Conservation (phyloP, 2,888 invertebrate species). For the Caenorhabditis sp. region DNA sequence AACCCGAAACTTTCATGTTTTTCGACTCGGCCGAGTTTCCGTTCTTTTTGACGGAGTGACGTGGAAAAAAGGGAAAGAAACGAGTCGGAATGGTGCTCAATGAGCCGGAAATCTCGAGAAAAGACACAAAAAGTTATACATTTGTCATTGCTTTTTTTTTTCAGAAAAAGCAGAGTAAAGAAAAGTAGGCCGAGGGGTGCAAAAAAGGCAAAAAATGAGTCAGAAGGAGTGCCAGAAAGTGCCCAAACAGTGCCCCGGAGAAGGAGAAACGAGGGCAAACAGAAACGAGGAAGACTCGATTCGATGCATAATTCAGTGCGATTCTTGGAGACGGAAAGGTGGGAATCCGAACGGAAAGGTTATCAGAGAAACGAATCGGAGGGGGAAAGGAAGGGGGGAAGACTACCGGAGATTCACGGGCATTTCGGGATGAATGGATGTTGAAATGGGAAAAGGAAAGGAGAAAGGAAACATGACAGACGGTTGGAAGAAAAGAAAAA, state of each 20-base stretch:
- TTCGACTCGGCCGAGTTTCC: no score
- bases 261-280: conserved; percentile 29
- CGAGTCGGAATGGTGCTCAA: conserved; percentile 34
- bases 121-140: no score
- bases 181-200: not conserved
- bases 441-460: conserved; percentile 10
- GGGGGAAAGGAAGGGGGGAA: no score
- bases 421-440: conserved; percentile 1
- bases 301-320: conserved; percentile 38
- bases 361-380: conserved; percentile 30
- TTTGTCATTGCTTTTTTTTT: no score
- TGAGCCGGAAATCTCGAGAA: conserved; percentile 24
- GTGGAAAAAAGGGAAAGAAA: conserved; percentile 21
- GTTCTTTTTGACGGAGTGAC: not conserved
- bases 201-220: conserved; percentile 22
- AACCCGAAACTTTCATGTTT: no score
- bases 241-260: no score
- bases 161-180: conserved; percentile 25
- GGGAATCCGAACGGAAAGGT: conserved; percentile 34
- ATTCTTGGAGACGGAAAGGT: conserved; percentile 5
- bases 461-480: conserved; percentile 30
- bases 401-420: conserved; percentile 29
- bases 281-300: conserved; percentile 12
- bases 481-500: conserved; percentile 29
- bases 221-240: no score